Conservation (phyloP, 2,888 invertebrate species). For the Lottia gigantea region DNA sequence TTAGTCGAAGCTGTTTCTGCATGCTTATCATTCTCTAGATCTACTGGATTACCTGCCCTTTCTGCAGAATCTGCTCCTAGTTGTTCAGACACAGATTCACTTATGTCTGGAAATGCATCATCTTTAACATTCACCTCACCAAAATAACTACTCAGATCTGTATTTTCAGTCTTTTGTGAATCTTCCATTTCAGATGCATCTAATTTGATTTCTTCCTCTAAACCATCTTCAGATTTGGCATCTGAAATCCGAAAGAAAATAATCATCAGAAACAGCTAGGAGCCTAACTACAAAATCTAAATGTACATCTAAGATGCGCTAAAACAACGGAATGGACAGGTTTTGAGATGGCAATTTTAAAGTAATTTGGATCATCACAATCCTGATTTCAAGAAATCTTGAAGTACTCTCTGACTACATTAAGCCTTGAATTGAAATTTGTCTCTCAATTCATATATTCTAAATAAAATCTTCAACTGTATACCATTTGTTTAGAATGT, state of each 20-base stretch:
- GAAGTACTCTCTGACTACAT: too few relatives aligned
- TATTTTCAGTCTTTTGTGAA: not conserved
- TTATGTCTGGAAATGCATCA: not conserved
- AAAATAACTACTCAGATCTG: conserved; percentile 1
- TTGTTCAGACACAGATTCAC: not conserved
- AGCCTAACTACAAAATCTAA: too few relatives aligned
- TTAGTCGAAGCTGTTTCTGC: conserved; percentile 7
- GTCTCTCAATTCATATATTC: too few relatives aligned
- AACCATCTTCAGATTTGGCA: conserved; percentile 11
- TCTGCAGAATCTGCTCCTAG: not conserved
- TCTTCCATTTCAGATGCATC: conserved; percentile 12
- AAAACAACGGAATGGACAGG: too few relatives aligned
- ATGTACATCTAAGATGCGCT: too few relatives aligned
- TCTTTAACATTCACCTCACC: not conserved
- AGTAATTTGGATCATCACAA: too few relatives aligned
- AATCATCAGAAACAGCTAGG: too few relatives aligned
- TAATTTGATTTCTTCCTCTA: conserved; percentile 20
- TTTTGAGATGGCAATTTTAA: too few relatives aligned
- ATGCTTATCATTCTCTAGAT: not conserved
- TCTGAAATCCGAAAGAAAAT: not conserved
- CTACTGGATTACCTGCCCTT: conserved; percentile 17
- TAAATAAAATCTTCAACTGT: too few relatives aligned
- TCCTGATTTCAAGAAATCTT: too few relatives aligned
- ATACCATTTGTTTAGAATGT: too few relatives aligned
- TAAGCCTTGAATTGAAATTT: too few relatives aligned